Evolutionary conservation across 2,888 invertebrate genomes (phyloP), one percentile per base, ranked within the genome.

Genomic region (Hyposoter dolosus): DNA sequence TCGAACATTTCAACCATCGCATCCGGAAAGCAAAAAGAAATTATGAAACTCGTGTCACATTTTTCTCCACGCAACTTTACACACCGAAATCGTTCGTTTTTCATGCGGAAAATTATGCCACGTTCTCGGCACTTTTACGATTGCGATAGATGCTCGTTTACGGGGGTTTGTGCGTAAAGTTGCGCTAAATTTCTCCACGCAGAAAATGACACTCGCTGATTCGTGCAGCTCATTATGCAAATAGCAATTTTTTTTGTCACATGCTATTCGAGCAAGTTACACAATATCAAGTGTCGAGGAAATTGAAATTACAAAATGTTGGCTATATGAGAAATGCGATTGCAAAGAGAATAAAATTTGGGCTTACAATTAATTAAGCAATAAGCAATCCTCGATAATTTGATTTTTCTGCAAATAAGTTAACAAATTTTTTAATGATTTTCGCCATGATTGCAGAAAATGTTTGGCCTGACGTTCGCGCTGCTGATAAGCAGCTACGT

Each of bases 381-480:
- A 56, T 0, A 56, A 23, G 23, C 1, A 7, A 56, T 56, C 23
- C 12, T 10, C 1, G 19, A 56, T 3, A 10, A 10, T 7, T 19
- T 23, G 56, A 1, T 53, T 53, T 9, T 7, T 53, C 3, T 19
- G 19, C 5, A 9, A 9, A 19, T 6, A 3, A 53, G 2, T 23
- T 19, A 3, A 3, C 10, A 35, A 32, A 2, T 35, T 65, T 53
- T n/a, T 35, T 53, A 0, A n/a, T n/a, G 28, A 77, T 35, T 23
- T 12, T 68, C 43, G 68, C 10, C 17, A 15, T 23, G 9, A 53
- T 89, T 87, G 0, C 90, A 92, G 92, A 77, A 56, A 40, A 89
- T 89, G 80, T 85, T 87, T 63, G 72, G 72, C 50, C 23, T 90
- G 7, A 53, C 82, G 12, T n/a, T 88, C 35, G 32, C 91, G 32